phyloP scores from a whole-genome alignment of 1,140 invertebrate species.

The Grapholita molesta region DNA sequence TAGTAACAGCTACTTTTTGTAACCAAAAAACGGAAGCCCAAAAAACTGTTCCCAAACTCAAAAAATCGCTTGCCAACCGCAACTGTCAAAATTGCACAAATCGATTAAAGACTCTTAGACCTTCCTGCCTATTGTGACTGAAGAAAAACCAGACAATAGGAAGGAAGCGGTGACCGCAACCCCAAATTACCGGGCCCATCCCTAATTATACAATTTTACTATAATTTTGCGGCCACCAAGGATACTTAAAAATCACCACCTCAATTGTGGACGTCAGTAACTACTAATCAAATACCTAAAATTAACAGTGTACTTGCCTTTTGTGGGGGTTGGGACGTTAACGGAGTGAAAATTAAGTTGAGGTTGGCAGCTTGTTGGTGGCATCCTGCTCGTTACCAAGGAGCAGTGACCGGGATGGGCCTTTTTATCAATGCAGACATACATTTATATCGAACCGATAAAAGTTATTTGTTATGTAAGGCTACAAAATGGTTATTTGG shows the following conservation, averaged over 20 bases:
- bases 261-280: conserved; percentile 44
- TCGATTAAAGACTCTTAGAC: conserved; percentile 54
- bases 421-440: too few species aligned
- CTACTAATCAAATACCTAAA: conserved; percentile 61
- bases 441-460: too few species aligned
- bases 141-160: conserved; percentile 57
- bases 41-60: conserved; percentile 17
- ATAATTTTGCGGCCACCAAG: conserved; percentile 63
- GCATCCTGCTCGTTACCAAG: conserved; percentile 4
- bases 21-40: background rate
- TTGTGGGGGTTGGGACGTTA: conserved; percentile 41
- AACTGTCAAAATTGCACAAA: conserved; percentile 70
- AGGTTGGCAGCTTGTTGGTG: background rate
- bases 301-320: conserved; percentile 46
- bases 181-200: conserved; percentile 58
- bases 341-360: conserved; percentile 29
- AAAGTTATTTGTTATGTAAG: too few species aligned
- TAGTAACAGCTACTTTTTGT: too few species aligned
- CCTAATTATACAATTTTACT: conserved; percentile 68
- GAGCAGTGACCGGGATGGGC: background rate
- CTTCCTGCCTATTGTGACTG: conserved; percentile 31
- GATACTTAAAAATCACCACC: conserved; percentile 53
- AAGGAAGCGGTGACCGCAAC: conserved; percentile 67
- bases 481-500: too few species aligned
- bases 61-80: conserved; percentile 57